Evolutionary conservation across 2,888 invertebrate species (phyloP), one percentile per base, ranked within the genome.

Genomic region (Mythimna impura): DNA sequence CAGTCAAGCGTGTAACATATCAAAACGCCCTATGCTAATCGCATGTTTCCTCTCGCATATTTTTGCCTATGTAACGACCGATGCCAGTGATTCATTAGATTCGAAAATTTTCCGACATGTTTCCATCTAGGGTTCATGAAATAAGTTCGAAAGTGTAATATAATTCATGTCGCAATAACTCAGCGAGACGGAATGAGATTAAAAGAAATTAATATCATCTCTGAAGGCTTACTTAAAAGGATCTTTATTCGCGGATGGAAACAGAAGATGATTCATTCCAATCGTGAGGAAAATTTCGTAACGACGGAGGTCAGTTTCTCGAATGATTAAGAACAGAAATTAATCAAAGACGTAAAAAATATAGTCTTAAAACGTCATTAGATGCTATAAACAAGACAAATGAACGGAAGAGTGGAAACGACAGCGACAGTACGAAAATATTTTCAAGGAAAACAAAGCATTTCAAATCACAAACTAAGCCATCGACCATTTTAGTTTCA

Each of bases 1-100:
- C 43, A 80, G 50, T 77, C 71, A 70, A 71, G 71, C 75, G 75
- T 70, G 50, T 50, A 69, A 78, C 60, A 62, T 75, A 81, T 52
- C 54, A 72, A 66, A 72, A 66, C 57, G 61, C 47, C 69, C 47
- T 73, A 74, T 58, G 63, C 34, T 70, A 73, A 75, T 40, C 50
- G 30, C 20, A 34, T 63, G 65, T 74, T 63, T 66, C 25, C 47
- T 30, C 34, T 63, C 43, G 22, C 75, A 66, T 64, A 69, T 60
- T 66, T 66, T 74, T 54, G 54, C 20, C 43, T 68, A 40, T 34
- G 30, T 50, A 55, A 36, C 52, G 40, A n/a, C 30, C 52, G 40
- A 14, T n/a, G 55, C n/a, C 34, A 30, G 47, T 50, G 3, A 54
- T 58, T 57, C 12, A 66, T 76, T 66, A 65, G 9, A 43, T 55